Conservation (phyloP, 2,797 vertebrate species). For the Iguana delicatissima region DNA sequence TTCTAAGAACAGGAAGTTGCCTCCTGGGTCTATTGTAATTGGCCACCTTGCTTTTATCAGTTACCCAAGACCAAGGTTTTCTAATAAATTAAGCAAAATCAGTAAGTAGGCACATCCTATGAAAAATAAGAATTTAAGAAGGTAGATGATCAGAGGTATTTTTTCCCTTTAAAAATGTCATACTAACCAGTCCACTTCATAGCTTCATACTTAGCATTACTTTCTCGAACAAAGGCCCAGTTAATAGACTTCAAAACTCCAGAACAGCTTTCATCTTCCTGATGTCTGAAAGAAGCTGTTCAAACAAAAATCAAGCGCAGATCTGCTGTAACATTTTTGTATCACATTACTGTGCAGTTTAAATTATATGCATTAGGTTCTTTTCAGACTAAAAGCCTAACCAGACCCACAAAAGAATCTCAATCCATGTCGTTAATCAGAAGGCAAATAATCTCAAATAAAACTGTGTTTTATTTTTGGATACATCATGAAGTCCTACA, state of each 20-base stretch:
- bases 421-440: not conserved
- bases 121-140: not conserved
- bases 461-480: not conserved
- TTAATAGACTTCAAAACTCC: conserved; percentile 80
- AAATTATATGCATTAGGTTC: not conserved
- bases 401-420: not conserved
- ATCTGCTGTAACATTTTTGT: conserved; percentile 23
- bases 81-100: not conserved
- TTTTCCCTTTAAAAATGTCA: not conserved
- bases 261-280: conserved; percentile 33
- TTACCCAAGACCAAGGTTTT: not conserved
- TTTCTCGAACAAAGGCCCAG: conserved; percentile 88
- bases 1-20: too few species aligned
- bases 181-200: conserved; percentile 94
- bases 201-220: conserved; percentile 86
- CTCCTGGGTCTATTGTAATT: too few species aligned
- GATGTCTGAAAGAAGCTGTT: conserved; percentile 32
- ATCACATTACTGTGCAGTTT: not conserved
- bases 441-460: not conserved
- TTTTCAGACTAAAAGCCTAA: not conserved
- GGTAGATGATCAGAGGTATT: not conserved
- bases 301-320: not conserved
- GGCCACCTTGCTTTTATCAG: not conserved
- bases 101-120: not conserved
- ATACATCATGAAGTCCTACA: not conserved